Base-by-base conservation (phyloP, 2,888 invertebrate genomes). In the Malthinus flaveolus region DNA sequence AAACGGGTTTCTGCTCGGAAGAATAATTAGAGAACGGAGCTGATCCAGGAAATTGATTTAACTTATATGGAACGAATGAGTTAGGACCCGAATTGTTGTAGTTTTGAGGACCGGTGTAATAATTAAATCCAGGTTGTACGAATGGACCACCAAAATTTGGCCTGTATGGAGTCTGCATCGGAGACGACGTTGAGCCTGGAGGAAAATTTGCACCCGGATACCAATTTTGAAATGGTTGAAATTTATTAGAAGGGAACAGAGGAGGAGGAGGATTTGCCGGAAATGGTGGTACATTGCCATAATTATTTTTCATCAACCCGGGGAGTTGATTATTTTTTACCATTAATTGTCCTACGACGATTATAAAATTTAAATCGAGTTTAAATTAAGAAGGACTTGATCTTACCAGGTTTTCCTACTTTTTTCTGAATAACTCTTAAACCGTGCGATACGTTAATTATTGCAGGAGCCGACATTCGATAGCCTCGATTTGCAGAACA, bases 371-470 rank as follows among this genome's bases (percentile, higher is more conserved):
- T 15, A 8, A 8, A 13, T 9, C 6, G 23, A 42, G 44, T 48
- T 15, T 13, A 32, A 36, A 1, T 42, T 56, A 9, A 31, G 13
- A 12, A 53, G 46, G 31, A 23, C 33, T 31, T n/a, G 35, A 39
- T 49, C 36, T 56, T 56, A 67, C 71, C 71, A 42, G 68, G 65
- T 78, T 72, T 71, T 32, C 74, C 76, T n/a, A 73, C 72, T 59
- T 76, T 78, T 49, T 73, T 65, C 33, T 73, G 71, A 49, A 78
- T 75, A 9, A 74, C 63, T 59, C 84, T 72, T 32, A 78, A 71
- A 0, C 87, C 87, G 67, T 85, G 79, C 1, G 83, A 81, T 9
- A 87, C 74, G 73, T 88, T 87, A 52, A 89, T 82, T 58, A 89
- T 78, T 12, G 85, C 80, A 6, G 79, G 77, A 4, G 76, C 72